Evolutionary conservation across 2,113 vertebrate genomes (phyloP), one percentile per base, ranked within the genome.

Genomic region (Uria aalge): DNA sequence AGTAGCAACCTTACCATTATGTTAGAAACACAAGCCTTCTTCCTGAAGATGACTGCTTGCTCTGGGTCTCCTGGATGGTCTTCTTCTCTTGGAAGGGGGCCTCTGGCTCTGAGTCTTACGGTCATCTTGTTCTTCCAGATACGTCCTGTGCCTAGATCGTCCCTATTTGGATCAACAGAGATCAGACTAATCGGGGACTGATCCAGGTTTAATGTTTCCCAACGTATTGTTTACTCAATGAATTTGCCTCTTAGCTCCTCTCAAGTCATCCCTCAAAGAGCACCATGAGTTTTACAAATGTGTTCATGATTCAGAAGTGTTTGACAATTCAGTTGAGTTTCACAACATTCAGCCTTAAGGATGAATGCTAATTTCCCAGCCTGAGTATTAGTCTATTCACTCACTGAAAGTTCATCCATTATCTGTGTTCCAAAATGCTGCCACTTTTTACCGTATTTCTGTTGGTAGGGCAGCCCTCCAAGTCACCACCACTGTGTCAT

Each of bases 101-200:
- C 29, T 45, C 36, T 50, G 32, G 8, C 55, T 55, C 29, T 34
- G 27, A 19, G 50, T 64, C 23, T 64, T 45, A 22, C 17, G 21
- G 57, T 23, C 50, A 41, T 20, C 22, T 52, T 55, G 12, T 55
- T 67, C 21, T 48, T 47, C 59, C 66, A 41, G 38, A 38, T 9
- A 84, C 55, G 22, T 38, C 12, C 9, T 67, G 26, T 68, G n/a
- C 53, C 59, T 55, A 15, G 20, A 40, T 20, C 48, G 23, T 57
- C 7, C 24, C 30, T 18, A 32, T 47, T 72, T 48, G 32, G 32
- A 73, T 55, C 45, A 47, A 60, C 34, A 47, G 29, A 59, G 50
- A 52, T 36, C 15, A 53, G 40, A 52, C 18, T 22, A 72, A 4
- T 1, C 2, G 0, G 14, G 30, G 21, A 16, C 32, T 27, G 2